Evolutionary conservation across 2,113 vertebrate genomes (phyloP).

Genomic region (Chloropsis cyanopogon): DNA sequence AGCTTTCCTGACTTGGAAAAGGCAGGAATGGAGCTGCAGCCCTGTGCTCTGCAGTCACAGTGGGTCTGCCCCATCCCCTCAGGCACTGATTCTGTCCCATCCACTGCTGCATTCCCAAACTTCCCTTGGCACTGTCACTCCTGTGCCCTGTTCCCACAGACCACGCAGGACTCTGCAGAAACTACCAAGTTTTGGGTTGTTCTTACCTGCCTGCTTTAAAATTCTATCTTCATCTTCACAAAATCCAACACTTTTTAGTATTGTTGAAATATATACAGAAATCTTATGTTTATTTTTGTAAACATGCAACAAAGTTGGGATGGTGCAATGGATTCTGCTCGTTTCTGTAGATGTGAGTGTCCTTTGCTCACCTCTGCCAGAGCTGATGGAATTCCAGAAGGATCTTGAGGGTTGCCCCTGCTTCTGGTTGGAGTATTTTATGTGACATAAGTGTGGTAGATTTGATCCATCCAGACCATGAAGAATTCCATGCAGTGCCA

Average conservation of each 20-base stretch:
- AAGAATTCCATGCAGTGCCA: not conserved
- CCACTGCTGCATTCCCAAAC: not conserved
- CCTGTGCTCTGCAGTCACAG: fast-evolving
- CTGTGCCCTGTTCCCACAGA: fast-evolving
- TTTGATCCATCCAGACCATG: not conserved
- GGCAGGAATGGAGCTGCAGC: not conserved
- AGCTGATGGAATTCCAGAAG: not conserved
- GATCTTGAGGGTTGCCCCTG: not conserved
- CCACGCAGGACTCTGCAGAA: not conserved
- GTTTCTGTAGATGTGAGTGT: fast-evolving
- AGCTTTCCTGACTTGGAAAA: not conserved
- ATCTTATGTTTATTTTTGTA: not conserved
- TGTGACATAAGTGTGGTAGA: not conserved
- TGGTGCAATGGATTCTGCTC: not conserved
- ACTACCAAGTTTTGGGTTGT: not conserved
- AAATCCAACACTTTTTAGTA: not conserved
- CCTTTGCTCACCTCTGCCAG: not conserved
- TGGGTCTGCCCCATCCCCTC: not conserved
- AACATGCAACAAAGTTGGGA: not conserved
- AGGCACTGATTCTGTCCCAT: fast-evolving
- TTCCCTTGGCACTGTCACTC: not conserved
- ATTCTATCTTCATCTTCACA: not conserved
- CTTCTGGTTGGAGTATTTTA: not conserved
- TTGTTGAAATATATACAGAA: not conserved
- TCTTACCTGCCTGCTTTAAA: not conserved